Base-by-base conservation (phyloP, 2,113 vertebrate genomes). In the Serinus canaria region DNA sequence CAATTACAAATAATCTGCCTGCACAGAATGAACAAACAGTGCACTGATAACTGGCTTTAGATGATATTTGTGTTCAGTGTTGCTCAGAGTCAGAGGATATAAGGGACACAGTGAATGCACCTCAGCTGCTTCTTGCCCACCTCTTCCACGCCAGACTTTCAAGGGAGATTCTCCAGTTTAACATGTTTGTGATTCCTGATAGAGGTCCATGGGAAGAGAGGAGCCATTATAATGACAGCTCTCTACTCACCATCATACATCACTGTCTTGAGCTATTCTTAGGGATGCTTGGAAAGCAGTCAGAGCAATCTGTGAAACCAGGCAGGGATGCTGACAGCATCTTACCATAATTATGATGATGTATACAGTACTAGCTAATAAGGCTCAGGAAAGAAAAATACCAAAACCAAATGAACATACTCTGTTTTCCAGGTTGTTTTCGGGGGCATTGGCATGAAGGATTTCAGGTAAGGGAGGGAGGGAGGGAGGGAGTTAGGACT, bases 191-290 rank as follows among this genome's bases (percentile, higher is more conserved):
- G 6, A 55, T 56, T 83, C 50, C 62, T 95, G 44, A 25, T 44
- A 81, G 58, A 77, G 4, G n/a, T 74, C 64, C 50, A 41, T 74
- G 22, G 62, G 33, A 95, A 84, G 49, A 81, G 25, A 56, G 31
- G 15, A 89, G 21, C 60, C 53, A 39, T 30, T 83, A 23, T 30
- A 72, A 27, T 82, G 69, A 86, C 75, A 90, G 60, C 14, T 94
- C 90, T 78, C 80, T 63, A 77, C 44, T 73, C 64, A 24, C 83
- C 77, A 52, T 88, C 83, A 30, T 91, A 72, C 64, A 93, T 97
- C 95, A 90, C 83, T 92, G 86, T 94, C 91, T 73, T 2, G 2
- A 84, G 90, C 88, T 96, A 93, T 96, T 97, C 95, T 92, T 95
- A 95, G 94, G 63, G 68, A 74, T 94, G 92, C 78, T 87, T 96